Percentiles rank a stretch among this genome's conserved stretches.
phyloP scores from a whole-genome alignment of 2,888 invertebrate species.

The Lasioglossum figueresi region DNA sequence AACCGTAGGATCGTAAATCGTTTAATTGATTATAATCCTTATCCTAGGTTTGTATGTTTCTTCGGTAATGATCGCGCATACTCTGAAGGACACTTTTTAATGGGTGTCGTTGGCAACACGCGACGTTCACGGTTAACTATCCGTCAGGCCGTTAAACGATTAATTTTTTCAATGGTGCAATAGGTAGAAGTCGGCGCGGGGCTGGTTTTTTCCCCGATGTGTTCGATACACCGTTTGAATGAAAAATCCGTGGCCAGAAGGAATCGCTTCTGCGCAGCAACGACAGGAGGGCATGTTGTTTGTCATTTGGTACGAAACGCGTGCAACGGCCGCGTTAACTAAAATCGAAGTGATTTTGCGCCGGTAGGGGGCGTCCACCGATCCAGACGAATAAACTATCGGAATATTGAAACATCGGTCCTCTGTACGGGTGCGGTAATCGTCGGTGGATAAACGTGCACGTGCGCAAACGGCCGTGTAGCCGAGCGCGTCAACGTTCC shows the following conservation, averaged over 20 bases:
- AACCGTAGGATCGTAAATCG: background rate
- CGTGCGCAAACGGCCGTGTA: slow-evolving; percentile 55
- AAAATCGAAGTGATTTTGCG: slow-evolving; percentile 78
- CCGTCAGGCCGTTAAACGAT: background rate
- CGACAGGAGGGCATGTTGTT: slow-evolving; percentile 12
- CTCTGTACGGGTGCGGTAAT: slow-evolving; percentile 69
- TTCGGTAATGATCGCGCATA: background rate
- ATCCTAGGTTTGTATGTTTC: background rate
- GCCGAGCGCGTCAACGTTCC: slow-evolving; percentile 23
- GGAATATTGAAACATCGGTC: slow-evolving; percentile 80
- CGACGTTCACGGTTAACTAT: background rate
- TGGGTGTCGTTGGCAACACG: background rate
- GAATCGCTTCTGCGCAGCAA: slow-evolving; percentile 19
- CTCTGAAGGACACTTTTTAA: background rate
- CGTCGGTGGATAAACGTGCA: slow-evolving; percentile 66
- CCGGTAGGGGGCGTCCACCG: slow-evolving; percentile 72
- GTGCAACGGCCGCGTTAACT: slow-evolving; percentile 71
- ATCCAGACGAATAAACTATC: slow-evolving; percentile 81
- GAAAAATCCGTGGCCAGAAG: slow-evolving; percentile 1
- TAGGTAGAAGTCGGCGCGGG: background rate
- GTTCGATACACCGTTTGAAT: background rate
- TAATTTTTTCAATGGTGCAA: background rate
- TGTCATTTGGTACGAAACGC: slow-evolving; percentile 49
- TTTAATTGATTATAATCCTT: background rate
- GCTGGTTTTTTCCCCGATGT: background rate